These are phyloP conservation scores for Scrobipalpa costella DNA, from an alignment of 2,888 invertebrate species.

Conservation along the genomic window DNA sequence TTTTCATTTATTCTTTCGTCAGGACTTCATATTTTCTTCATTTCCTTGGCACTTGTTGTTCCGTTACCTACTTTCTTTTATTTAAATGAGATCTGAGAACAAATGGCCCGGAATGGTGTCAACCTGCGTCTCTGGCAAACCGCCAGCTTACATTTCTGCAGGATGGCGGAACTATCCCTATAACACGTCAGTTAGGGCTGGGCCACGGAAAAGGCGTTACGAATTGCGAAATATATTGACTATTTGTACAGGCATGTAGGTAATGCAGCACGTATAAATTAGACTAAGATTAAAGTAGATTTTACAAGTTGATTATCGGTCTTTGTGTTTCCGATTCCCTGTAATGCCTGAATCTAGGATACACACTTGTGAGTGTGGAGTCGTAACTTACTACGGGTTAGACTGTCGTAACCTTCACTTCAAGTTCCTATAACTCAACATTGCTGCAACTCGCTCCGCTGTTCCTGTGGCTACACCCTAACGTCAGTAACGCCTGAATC, in stretches of 20 bases:
- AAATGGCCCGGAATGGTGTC: slow-evolving; percentile 17
- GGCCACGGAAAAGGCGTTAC: background rate
- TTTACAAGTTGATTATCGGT: no score
- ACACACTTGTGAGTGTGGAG: slow-evolving; percentile 5
- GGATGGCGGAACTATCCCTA: slow-evolving; percentile 12
- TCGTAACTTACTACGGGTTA: no score
- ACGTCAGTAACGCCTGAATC: no score
- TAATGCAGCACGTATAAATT: no score
- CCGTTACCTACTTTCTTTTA: background rate
- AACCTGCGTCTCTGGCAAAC: slow-evolving; percentile 13
- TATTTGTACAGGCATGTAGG: no score
- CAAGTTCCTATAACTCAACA: no score
- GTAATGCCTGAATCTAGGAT: slow-evolving; percentile 15
- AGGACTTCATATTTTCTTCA: background rate
- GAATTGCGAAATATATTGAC: background rate
- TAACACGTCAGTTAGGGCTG: background rate
- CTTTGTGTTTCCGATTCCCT: no score
- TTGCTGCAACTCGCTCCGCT: no score
- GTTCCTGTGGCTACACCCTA: no score
- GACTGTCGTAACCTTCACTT: no score
- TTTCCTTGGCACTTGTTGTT: background rate
- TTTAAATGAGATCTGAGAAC: slow-evolving; percentile 21
- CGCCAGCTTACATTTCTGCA: slow-evolving; percentile 18
- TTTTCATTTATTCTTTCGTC: background rate
- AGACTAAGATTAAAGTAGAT: no score